Evolutionary conservation across 35 echinoderm and acorn worm genomes (phyloP), one percentile per base, ranked within the genome.

Genomic region (Lytechinus variegatus): DNA sequence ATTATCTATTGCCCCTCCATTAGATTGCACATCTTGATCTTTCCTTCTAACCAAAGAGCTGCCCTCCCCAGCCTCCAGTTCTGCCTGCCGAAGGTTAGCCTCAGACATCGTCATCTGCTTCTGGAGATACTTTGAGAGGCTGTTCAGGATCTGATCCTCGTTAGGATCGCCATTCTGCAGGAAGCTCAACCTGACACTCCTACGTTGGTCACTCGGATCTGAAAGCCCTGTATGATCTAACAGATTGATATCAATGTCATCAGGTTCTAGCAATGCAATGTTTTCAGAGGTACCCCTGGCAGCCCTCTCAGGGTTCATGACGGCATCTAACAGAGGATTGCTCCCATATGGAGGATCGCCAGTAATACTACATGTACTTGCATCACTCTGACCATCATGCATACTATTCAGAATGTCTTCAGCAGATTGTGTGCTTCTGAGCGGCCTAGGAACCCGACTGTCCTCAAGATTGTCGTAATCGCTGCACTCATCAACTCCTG

Each of bases 101-200:
- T 87, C 94, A 9, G 92, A 93, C 92, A 93, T 93, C 27, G 92
- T 93, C 92, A 93, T 93, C 92, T 93, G 92, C 54, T 57, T 93
- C 92, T 93, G 92, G 11, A 93, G 92, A 57, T 93, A 93, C 3
- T 93, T 93, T 3, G 92, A 93, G 53, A 93, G 92, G 54, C 92
- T 93, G 92, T 93, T 93, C 13, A 93, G 52, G 54, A 93, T 93
- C 92, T 93, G 92, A 54, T 93, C 92, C 92, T 93, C 92, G 24
- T 57, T 93, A 3, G 52, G 92, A 54, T 93, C 92, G 9, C 92
- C 92, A 27, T 57, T 93, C 54, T 93, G 92, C 14, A 93, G 92
- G 54, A 93, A 93, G 12, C 92, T 93, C 13, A 93, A 54, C 27
- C 92, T 29, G 53, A 93, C 92, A 54, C 92, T 93, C 92, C 92